Conservation (phyloP, 1,140 invertebrate genomes). For the Sycophila sp. region DNA sequence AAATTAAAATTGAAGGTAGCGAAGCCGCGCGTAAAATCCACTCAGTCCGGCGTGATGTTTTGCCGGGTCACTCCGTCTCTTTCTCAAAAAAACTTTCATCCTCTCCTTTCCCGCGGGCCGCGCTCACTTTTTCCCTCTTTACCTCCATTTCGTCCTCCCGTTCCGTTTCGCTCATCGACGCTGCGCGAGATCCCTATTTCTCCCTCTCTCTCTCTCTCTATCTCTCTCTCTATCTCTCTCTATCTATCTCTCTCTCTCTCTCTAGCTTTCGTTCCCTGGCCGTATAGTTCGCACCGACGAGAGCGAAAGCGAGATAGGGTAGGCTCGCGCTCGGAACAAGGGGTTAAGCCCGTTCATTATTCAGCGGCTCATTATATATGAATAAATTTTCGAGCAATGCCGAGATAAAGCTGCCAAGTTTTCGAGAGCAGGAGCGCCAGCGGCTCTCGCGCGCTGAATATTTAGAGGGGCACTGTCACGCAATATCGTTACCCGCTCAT, state of each 20-base stretch:
- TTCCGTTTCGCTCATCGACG: constrained; percentile 42
- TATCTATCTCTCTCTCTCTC: constrained; percentile 38
- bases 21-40: constrained; percentile 45
- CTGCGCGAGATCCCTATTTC: background rate
- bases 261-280: too few relatives aligned
- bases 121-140: constrained; percentile 11
- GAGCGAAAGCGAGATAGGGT: constrained; percentile 23
- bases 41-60: too few relatives aligned
- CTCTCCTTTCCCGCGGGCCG: too few relatives aligned
- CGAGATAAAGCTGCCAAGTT: constrained; percentile 69
- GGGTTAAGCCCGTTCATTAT: constrained; percentile 66
- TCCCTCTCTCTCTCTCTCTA: constrained; percentile 33
- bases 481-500: constrained; percentile 66
- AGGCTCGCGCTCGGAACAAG: constrained; percentile 64
- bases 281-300: constrained; percentile 34
- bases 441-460: constrained; percentile 56
- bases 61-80: background rate
- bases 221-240: constrained; percentile 2
- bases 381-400: constrained; percentile 69
- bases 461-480: constrained; percentile 66
- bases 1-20: too few relatives aligned
- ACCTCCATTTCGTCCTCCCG: constrained; percentile 34
- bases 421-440: constrained; percentile 48
- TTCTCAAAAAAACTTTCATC: constrained; percentile 43
- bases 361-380: constrained; percentile 67